Percentiles rank a stretch among this genome's conserved stretches.
phyloP scores from a whole-genome alignment of 2,888 invertebrate species.

The Drosophila yooni region DNA sequence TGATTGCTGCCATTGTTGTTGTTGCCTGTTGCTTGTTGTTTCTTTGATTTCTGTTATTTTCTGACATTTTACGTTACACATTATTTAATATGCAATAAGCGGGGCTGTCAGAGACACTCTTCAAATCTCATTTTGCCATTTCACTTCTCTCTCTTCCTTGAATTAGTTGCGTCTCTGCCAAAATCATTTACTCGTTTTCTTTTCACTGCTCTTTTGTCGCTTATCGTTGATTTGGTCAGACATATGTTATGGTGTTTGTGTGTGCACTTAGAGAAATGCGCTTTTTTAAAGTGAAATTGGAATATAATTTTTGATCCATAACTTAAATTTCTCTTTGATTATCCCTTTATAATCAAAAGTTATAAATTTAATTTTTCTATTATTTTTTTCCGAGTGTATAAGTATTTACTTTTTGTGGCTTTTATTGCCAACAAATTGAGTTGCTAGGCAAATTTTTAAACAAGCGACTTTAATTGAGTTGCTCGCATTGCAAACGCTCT shows the following conservation, averaged over 20 bases:
- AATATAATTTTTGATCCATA: background rate
- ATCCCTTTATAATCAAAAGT: background rate
- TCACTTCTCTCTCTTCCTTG: background rate
- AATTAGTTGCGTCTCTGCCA: background rate
- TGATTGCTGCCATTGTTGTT: constrained; percentile 16
- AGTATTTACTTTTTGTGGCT: constrained; percentile 23
- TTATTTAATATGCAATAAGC: constrained; percentile 77
- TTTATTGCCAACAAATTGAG: constrained; percentile 26
- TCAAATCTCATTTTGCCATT: background rate
- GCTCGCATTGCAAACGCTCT: constrained; percentile 12
- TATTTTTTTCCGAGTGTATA: background rate
- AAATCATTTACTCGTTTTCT: constrained; percentile 12
- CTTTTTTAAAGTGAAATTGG: too few relatives aligned
- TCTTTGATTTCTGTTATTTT: constrained; percentile 50
- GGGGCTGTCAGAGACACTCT: constrained; percentile 67
- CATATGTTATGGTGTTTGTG: constrained; percentile 13
- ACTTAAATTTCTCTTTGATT: background rate
- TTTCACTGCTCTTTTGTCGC: constrained; percentile 1
- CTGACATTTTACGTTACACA: constrained; percentile 45
- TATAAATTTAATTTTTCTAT: background rate
- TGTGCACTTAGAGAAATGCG: background rate
- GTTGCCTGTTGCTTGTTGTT: constrained; percentile 23
- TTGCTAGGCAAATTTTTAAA: constrained; percentile 6
- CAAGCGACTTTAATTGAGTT: constrained; percentile 17
- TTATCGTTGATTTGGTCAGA: constrained; percentile 17